Percentiles rank a stretch among this genome's conserved stretches.
phyloP scores from a whole-genome alignment of 2,797 vertebrate genomes.

The Hypotaenidia philippensis region DNA sequence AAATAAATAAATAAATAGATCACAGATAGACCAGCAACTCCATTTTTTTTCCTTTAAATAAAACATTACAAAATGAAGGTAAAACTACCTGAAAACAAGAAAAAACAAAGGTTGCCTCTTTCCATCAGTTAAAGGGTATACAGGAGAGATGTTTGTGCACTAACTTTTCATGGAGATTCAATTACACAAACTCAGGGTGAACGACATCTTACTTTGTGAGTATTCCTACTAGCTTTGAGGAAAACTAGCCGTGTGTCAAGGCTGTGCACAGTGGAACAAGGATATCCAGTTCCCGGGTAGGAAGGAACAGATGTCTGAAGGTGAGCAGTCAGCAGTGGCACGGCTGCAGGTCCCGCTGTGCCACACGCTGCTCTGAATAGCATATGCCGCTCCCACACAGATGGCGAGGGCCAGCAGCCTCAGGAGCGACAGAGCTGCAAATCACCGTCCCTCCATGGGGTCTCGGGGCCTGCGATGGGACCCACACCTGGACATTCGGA shows the following conservation, averaged over 20 bases:
- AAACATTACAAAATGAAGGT: neutral
- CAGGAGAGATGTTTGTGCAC: rapidly evolving
- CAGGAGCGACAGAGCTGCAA: neutral
- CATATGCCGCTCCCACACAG: neutral
- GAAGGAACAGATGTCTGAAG: conserved; percentile 32
- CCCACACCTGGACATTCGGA: neutral
- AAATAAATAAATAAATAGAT: neutral
- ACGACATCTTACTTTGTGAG: rapidly evolving
- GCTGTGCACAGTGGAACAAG: rapidly evolving
- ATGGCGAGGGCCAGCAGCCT: neutral
- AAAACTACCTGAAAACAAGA: neutral
- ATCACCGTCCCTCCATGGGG: rapidly evolving
- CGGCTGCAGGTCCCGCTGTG: neutral
- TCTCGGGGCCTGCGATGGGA: rapidly evolving
- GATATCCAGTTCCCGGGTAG: neutral
- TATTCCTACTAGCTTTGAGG: neutral
- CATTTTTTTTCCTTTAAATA: neutral
- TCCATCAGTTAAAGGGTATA: neutral
- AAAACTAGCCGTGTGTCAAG: rapidly evolving
- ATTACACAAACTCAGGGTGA: neutral
- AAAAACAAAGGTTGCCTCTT: neutral
- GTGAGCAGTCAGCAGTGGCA: conserved; percentile 6
- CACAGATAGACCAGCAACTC: rapidly evolving
- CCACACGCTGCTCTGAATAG: neutral
- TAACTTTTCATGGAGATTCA: neutral